phyloP scores from a whole-genome alignment of 2,888 invertebrate genomes.

The Brachyopa scutellaris region DNA sequence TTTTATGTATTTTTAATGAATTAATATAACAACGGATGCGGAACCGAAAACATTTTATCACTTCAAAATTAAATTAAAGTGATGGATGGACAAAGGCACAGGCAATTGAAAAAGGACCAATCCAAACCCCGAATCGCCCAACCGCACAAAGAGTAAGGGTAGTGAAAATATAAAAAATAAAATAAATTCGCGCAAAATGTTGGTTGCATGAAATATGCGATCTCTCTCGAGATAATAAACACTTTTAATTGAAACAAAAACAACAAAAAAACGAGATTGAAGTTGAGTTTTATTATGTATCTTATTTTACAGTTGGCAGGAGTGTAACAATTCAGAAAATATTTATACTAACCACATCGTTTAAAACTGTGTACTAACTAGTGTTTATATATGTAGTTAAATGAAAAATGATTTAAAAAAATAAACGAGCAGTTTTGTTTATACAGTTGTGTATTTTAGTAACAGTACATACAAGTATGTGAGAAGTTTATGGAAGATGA shows the following conservation, averaged over 20 bases:
- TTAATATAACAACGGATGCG: conserved; percentile 55
- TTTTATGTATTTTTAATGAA: conserved; percentile 27
- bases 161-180: conserved; percentile 9
- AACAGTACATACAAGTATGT: too few relatives aligned
- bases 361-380: neutral
- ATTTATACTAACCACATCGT: neutral
- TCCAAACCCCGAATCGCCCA: too few relatives aligned
- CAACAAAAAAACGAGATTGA: conserved; percentile 26
- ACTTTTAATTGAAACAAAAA: conserved; percentile 71
- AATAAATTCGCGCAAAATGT: conserved; percentile 50
- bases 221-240: conserved; percentile 66
- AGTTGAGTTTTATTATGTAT: conserved; percentile 31
- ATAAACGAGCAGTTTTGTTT: neutral
- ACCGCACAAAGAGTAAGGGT: neutral
- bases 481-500: too few relatives aligned
- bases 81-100: conserved; percentile 45
- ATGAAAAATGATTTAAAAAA: neutral
- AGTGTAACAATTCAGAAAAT: neutral
- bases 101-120: conserved; percentile 18
- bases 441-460: neutral
- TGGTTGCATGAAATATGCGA: conserved; percentile 64
- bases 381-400: too few relatives aligned
- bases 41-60: conserved; percentile 62
- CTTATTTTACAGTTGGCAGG: conserved; percentile 26
- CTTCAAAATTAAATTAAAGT: conserved; percentile 71